These are phyloP conservation scores for Calephelis virginiensis DNA, from an alignment of 1,140 invertebrate species.

Conservation along the genomic window DNA sequence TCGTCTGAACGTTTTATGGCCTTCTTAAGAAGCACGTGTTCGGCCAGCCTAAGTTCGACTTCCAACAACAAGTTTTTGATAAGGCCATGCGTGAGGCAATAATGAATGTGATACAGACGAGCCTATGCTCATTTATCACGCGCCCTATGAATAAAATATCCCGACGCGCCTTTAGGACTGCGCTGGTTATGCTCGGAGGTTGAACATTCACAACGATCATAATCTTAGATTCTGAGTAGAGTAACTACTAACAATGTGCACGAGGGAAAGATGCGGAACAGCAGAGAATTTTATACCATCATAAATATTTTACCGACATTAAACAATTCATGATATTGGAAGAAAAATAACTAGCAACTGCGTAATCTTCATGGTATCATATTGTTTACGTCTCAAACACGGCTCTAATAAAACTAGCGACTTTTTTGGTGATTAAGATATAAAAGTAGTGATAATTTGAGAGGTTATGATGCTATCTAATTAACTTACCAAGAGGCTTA, in stretches of 20 bases:
- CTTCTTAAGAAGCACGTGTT: no score
- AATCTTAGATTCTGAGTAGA: slow-evolving; percentile 51
- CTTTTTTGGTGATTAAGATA: no score
- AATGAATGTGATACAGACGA: slow-evolving; percentile 71
- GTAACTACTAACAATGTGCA: slow-evolving; percentile 11
- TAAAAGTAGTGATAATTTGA: no score
- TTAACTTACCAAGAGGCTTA: no score
- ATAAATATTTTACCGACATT: no score
- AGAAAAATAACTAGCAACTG: no score
- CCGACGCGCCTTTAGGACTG: slow-evolving; percentile 44
- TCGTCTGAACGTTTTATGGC: no score
- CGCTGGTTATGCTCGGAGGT: slow-evolving; percentile 12
- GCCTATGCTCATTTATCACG: slow-evolving; percentile 67
- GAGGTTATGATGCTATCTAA: no score
- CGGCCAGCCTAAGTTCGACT: slow-evolving; percentile 33
- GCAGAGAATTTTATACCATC: not conserved
- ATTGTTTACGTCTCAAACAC: no score
- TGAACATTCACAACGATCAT: slow-evolving; percentile 38
- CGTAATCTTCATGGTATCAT: no score
- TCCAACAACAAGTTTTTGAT: slow-evolving; percentile 70
- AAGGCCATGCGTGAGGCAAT: slow-evolving; percentile 63
- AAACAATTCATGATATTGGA: no score
- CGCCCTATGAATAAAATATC: slow-evolving; percentile 71
- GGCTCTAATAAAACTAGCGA: no score
- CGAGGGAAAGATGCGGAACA: not conserved